Conservation (phyloP, 1,140 invertebrate species). For the Maconellicoccus hirsutus region DNA sequence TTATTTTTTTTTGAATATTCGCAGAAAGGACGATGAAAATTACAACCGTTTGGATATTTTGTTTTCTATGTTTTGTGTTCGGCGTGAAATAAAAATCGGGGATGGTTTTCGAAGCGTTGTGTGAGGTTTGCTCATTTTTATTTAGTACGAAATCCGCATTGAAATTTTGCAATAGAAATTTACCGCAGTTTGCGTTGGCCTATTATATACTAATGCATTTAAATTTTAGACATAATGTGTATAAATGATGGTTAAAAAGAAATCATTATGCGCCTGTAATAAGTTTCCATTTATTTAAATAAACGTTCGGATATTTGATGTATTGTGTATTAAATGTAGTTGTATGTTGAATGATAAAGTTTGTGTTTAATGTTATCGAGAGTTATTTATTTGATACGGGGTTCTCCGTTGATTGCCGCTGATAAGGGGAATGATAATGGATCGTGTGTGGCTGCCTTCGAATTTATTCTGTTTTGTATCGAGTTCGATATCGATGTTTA, state of each 20-base stretch:
- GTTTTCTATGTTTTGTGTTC: background rate
- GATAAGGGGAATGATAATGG: background rate
- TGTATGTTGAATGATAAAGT: conserved; percentile 5
- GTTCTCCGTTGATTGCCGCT: background rate
- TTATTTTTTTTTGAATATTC: too few species aligned
- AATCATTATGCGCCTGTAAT: conserved; percentile 11
- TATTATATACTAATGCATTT: conserved; percentile 18
- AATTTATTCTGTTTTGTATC: too few species aligned
- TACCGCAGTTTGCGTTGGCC: conserved; percentile 3
- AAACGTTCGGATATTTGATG: conserved; percentile 15
- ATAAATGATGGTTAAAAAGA: conserved; percentile 7
- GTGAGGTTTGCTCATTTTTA: conserved; percentile 16
- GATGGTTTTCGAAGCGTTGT: conserved; percentile 13
- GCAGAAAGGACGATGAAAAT: background rate
- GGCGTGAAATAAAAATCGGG: background rate
- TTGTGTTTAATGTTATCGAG: conserved; percentile 7
- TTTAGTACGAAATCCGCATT: background rate
- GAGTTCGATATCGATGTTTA: too few species aligned
- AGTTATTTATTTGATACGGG: background rate
- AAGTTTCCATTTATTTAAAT: conserved; percentile 22
- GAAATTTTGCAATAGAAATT: background rate
- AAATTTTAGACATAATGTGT: conserved; percentile 16
- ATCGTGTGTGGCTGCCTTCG: too few species aligned
- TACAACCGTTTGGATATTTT: background rate
- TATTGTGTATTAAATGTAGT: conserved; percentile 9